These are phyloP conservation scores for Heteromyza rotundicornis DNA, from an alignment of 2,888 invertebrate species.

Conservation along the genomic window DNA sequence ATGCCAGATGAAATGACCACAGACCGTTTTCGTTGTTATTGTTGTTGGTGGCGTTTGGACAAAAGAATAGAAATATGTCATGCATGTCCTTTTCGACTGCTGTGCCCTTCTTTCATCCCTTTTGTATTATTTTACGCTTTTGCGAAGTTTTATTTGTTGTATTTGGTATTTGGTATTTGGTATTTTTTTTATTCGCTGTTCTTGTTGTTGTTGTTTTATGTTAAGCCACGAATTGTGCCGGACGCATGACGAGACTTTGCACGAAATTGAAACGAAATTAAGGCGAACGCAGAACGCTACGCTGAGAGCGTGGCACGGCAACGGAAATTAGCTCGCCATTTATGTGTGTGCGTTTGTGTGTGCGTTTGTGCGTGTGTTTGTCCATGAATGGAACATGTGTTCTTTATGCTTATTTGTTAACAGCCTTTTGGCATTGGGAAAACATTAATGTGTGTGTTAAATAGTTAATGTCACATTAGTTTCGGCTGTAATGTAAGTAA, in stretches of 20 bases:
- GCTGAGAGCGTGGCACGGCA: not conserved
- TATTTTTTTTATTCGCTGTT: not conserved
- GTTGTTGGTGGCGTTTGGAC: no score
- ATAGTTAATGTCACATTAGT: constrained; percentile 12
- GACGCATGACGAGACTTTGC: constrained; percentile 17
- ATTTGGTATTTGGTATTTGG: no score
- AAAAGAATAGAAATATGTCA: constrained; percentile 1
- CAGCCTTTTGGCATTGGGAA: not conserved
- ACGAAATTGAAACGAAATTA: constrained; percentile 22
- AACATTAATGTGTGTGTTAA: constrained; percentile 1
- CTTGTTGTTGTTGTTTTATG: not conserved
- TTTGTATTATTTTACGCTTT: constrained; percentile 1
- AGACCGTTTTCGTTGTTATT: no score
- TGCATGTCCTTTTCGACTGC: constrained; percentile 7
- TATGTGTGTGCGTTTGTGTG: constrained; percentile 12
- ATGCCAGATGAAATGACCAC: not conserved
- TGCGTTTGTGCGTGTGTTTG: not conserved
- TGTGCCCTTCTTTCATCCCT: not conserved
- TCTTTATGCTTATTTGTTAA: not conserved
- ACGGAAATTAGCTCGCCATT: constrained; percentile 20
- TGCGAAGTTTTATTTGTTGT: not conserved
- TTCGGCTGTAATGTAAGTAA: not conserved
- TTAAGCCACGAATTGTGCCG: not conserved
- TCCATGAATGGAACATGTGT: not conserved
- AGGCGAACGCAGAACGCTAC: not conserved